Evolutionary conservation across 2,113 vertebrate genomes (phyloP).

Genomic region (Anseranas semipalmata): DNA sequence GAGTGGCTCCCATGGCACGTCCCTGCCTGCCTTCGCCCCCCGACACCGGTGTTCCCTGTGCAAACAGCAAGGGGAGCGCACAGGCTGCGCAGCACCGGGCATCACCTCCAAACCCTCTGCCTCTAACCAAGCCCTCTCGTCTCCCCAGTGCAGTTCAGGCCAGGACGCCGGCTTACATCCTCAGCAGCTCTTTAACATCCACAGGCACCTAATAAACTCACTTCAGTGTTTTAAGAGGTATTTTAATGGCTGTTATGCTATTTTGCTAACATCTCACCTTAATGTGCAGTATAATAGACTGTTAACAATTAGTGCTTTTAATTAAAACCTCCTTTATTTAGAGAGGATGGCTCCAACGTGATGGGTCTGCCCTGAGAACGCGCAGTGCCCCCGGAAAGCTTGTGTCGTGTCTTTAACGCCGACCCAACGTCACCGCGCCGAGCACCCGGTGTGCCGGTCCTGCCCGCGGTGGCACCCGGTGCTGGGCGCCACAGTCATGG

Average conservation of each 20-base stretch:
- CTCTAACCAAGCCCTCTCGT: background rate
- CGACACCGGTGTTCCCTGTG: accelerated
- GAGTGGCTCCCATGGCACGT: background rate
- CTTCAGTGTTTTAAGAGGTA: background rate
- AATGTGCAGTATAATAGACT: background rate
- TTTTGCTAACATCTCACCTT: background rate
- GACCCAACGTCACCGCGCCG: background rate
- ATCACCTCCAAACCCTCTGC: accelerated
- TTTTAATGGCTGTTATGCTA: background rate
- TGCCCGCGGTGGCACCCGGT: background rate
- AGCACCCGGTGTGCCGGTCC: background rate
- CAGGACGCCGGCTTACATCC: background rate
- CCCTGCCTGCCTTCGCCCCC: background rate
- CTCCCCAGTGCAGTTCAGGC: background rate
- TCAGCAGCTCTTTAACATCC: background rate
- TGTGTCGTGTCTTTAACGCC: accelerated
- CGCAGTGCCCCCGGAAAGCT: background rate
- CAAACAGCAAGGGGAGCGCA: background rate
- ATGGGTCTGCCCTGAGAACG: background rate
- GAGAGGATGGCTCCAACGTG: background rate
- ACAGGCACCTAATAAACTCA: background rate
- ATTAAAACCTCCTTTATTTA: background rate
- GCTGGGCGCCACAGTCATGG: background rate
- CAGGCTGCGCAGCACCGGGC: background rate
- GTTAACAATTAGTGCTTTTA: background rate